phyloP scores from a whole-genome alignment of 2,797 vertebrate genomes.

The Pterois miles region DNA sequence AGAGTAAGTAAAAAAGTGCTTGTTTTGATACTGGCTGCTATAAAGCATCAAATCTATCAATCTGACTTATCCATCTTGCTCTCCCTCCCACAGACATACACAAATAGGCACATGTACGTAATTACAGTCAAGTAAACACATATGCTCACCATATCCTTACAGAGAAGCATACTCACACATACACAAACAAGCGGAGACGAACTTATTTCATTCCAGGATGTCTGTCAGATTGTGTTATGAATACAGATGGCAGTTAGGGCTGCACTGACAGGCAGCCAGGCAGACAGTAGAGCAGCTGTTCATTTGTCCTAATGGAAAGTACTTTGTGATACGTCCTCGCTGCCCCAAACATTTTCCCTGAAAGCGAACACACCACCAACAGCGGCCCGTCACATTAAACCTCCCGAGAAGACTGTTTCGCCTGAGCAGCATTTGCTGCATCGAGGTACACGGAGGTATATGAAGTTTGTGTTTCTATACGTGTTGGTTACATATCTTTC shows the following conservation, averaged over 20 bases:
- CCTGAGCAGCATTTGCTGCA: constrained; percentile 23
- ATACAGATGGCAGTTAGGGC: constrained; percentile 81
- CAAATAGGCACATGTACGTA: background rate
- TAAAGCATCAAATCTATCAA: background rate
- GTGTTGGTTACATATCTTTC: background rate
- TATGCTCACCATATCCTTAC: background rate
- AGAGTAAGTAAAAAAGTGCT: background rate
- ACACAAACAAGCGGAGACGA: background rate
- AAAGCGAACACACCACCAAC: constrained; percentile 53
- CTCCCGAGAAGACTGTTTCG: constrained; percentile 40
- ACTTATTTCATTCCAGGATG: constrained; percentile 71
- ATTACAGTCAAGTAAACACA: constrained; percentile 12
- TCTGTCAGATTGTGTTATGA: constrained; percentile 88
- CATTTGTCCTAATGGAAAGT: constrained; percentile 88
- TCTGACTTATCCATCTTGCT: background rate
- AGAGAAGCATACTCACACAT: background rate
- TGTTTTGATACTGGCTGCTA: background rate
- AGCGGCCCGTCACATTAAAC: constrained; percentile 55
- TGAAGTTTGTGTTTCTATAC: constrained; percentile 10
- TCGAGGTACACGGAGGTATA: background rate
- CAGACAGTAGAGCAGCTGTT: constrained; percentile 88
- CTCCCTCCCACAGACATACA: background rate
- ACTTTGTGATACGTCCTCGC: constrained; percentile 62
- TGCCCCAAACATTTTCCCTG: constrained; percentile 59
- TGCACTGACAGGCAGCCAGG: constrained; percentile 67